Base-by-base conservation (phyloP, 2,888 invertebrate genomes). In the Oscheius myriophilus region DNA sequence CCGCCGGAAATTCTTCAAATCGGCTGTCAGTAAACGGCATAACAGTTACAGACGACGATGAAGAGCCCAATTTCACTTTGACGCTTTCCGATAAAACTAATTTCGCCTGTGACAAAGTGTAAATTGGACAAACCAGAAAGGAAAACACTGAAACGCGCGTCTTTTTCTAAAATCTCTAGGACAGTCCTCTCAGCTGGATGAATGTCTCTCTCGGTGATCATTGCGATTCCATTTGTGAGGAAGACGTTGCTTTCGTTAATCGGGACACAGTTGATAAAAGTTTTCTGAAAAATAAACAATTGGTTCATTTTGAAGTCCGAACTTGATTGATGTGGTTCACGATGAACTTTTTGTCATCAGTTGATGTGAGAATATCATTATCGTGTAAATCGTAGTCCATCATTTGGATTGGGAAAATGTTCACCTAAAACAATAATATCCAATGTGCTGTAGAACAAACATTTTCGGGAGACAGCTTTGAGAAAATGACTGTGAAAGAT, bases 71-170 rank as follows among this genome's bases (percentile, higher is more conserved):
- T 33, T 33, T 33, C 9, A 6, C 33, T 9, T 33, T 33, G 3
- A 33, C 33, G 9, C 9, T 33, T 9, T 49, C 21, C 3, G 49
- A 21, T 9, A 49, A 49, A 49, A 49, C 49, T 18, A 49, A 49
- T 6, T 18, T 12, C 12, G 12, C 12, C 16, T 45, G 12, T 14
- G 45, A 12, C 21, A 49, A 18, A 49, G 18, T 9, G 9, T 33
- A 33, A 33, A 6, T 6, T 6, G 9, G 39, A 64, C 53, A 21
- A 11, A 65, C 64, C 3, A 12, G 53, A 54, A 0, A 53, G n/a
- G 33, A 65, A 65, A 16, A 53, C 43, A 23, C 43, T 65, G 54
- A 65, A 65, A 11, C 64, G 42, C 4, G 54, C 54, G 33, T 54
- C 64, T n/a, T 42, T 42, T 42, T 55, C 21, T 1, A 65, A 33